phyloP scores from a whole-genome alignment of 1,140 invertebrate genomes.

The Stenopsyche tienmushanensis region DNA sequence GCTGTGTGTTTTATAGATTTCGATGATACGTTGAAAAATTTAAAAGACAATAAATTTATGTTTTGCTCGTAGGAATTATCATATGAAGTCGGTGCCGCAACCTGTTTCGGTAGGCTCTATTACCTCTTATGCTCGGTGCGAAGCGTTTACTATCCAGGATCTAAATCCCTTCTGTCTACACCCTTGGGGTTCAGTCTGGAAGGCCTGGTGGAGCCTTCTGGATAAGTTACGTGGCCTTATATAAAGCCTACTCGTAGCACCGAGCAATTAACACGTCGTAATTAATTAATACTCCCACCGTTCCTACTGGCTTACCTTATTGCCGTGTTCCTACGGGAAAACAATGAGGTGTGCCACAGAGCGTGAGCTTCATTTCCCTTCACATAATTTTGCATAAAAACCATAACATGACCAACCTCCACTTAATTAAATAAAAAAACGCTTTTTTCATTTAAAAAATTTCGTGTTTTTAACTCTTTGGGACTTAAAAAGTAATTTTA shows the following conservation, averaged over 20 bases:
- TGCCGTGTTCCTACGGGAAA: constrained; percentile 32
- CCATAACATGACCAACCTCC: no score
- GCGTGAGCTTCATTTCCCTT: constrained; percentile 19
- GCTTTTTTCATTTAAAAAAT: no score
- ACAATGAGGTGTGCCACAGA: constrained; percentile 31
- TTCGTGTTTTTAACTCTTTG: no score
- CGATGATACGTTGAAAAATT: no score
- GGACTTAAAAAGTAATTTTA: no score
- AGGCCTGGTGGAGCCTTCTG: constrained; percentile 1
- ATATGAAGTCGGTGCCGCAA: not conserved
- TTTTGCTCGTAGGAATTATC: not conserved
- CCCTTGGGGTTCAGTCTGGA: constrained; percentile 6
- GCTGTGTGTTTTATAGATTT: no score
- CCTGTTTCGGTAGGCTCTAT: no score
- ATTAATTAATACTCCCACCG: constrained; percentile 39
- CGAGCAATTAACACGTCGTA: constrained; percentile 41
- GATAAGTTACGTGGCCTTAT: constrained; percentile 34
- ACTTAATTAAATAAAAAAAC: no score
- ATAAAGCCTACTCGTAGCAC: constrained; percentile 27
- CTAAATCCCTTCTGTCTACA: constrained; percentile 28
- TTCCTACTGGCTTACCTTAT: constrained; percentile 38
- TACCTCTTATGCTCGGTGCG: not conserved
- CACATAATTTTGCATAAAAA: constrained; percentile 21
- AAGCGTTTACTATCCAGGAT: constrained; percentile 4
- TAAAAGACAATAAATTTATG: not conserved